Conservation (phyloP, 2,113 vertebrate species). For the Sapajus apella region DNA sequence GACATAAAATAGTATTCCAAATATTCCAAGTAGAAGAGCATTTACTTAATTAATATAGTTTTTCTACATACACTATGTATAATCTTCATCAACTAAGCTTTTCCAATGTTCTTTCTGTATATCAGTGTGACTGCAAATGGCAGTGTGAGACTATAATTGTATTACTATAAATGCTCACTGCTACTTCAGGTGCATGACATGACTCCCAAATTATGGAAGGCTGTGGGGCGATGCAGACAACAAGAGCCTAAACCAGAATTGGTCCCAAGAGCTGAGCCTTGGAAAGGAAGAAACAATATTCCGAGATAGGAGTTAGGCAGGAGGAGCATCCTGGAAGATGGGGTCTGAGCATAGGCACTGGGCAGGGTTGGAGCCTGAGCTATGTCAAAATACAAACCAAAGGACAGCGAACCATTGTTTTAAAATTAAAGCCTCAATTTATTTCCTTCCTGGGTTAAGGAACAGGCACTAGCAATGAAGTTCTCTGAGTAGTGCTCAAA, state of each 20-base stretch:
- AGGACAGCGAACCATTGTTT: not conserved
- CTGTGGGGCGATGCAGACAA: rapidly evolving
- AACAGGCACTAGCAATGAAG: not conserved
- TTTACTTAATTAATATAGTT: slow-evolving; percentile 40
- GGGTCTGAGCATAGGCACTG: rapidly evolving
- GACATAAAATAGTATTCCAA: slow-evolving; percentile 9
- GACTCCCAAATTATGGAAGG: not conserved
- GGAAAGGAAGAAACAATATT: not conserved
- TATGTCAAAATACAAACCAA: not conserved
- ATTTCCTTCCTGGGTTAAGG: not conserved
- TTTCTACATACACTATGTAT: not conserved
- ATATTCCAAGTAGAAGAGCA: not conserved
- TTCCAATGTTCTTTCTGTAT: not conserved
- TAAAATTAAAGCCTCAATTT: not conserved
- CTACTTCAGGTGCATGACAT: not conserved
- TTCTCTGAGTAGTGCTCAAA: not conserved
- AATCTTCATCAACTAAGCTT: not conserved
- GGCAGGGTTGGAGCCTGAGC: not conserved
- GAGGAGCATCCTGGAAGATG: not conserved
- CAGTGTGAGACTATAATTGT: not conserved
- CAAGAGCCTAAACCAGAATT: not conserved
- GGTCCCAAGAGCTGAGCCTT: not conserved
- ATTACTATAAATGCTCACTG: not conserved
- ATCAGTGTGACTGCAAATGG: not conserved
- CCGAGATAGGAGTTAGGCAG: not conserved